phyloP scores from a whole-genome alignment of 2,797 vertebrate genomes.

The Macropus fuliginosus region DNA sequence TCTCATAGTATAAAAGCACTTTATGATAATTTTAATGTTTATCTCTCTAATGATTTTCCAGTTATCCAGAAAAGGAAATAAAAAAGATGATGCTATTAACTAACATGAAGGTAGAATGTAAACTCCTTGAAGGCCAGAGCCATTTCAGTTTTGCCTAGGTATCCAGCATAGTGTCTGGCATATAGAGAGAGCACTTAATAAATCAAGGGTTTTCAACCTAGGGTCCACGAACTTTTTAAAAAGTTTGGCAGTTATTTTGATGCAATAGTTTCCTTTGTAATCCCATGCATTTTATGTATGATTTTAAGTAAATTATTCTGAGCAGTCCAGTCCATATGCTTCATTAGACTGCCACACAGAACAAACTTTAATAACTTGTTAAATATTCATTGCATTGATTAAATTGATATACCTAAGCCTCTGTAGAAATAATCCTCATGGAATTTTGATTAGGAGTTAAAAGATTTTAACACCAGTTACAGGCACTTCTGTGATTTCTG shows the following conservation, averaged over 20 bases:
- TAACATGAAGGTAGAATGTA: neutral
- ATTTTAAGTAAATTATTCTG: neutral
- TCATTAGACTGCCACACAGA: neutral
- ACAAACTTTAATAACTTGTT: neutral
- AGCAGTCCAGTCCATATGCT: neutral
- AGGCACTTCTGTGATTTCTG: neutral
- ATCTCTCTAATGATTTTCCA: neutral
- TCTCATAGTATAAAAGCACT: neutral
- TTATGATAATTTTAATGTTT: neutral
- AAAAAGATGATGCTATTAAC: neutral
- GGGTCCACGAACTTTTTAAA: neutral
- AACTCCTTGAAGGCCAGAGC: neutral
- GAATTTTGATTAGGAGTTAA: neutral
- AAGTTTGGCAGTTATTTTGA: neutral
- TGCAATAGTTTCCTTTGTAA: neutral
- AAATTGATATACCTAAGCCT: neutral
- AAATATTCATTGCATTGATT: neutral
- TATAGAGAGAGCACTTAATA: neutral
- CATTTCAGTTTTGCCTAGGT: neutral
- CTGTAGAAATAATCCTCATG: neutral
- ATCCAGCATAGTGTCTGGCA: neutral
- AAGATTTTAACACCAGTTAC: neutral
- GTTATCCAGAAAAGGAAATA: neutral
- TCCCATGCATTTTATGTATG: neutral
- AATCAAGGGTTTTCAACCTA: neutral